Conservation (phyloP, 1,140 invertebrate species). For the Brachystomella parvula region DNA sequence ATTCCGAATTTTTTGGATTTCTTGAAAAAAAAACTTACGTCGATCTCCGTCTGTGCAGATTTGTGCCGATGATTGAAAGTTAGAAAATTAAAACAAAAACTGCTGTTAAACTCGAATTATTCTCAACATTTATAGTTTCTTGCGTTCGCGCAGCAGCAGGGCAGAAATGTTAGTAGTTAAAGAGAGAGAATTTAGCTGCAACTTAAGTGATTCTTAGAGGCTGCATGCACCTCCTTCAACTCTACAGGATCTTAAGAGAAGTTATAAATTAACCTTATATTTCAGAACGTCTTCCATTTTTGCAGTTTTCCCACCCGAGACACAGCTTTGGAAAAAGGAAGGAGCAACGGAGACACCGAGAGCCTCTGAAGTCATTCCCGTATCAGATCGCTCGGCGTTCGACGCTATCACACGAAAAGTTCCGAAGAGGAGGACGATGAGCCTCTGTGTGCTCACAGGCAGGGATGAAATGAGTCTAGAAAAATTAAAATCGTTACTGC, state of each 20-base stretch:
- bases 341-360: constrained; percentile 83
- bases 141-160: too few relatives aligned
- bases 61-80: constrained; percentile 4
- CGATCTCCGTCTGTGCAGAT: constrained; percentile 32
- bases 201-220: background rate
- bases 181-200: too few relatives aligned
- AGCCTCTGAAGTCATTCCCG: constrained; percentile 93
- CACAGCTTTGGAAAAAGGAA: constrained; percentile 95
- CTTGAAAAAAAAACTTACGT: constrained; percentile 29
- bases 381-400: constrained; percentile 77
- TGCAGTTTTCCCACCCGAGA: constrained; percentile 78
- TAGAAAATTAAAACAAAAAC: background rate
- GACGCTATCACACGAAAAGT: constrained; percentile 94
- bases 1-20: too few relatives aligned
- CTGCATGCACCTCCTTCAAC: too few relatives aligned
- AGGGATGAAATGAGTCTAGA: constrained; percentile 78
- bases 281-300: constrained; percentile 89
- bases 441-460: constrained; percentile 79
- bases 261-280: constrained; percentile 62
- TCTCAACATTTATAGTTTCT: too few relatives aligned
- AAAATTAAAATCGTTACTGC: constrained; percentile 18
- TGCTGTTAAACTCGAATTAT: background rate
- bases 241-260: background rate
- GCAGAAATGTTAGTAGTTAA: too few relatives aligned
- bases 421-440: constrained; percentile 90